These are phyloP conservation scores for Caranx ignobilis DNA, from an alignment of 2,113 vertebrate species.

Conservation along the genomic window DNA sequence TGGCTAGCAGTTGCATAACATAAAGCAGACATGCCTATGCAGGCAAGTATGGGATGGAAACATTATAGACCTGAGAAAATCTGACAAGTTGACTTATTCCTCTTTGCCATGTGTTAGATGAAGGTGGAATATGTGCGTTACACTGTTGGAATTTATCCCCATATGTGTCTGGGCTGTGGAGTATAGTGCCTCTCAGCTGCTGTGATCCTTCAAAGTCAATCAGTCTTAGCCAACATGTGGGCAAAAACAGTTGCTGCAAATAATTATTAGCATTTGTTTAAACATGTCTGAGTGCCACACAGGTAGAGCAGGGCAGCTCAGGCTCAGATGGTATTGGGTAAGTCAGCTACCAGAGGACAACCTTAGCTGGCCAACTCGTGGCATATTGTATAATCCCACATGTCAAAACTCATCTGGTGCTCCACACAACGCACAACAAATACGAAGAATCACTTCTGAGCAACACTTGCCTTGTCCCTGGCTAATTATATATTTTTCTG, in stretches of 20 bases:
- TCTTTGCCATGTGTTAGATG: slow-evolving; percentile 59
- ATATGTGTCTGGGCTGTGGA: slow-evolving; percentile 44
- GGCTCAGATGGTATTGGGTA: not conserved
- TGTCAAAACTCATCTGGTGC: slow-evolving; percentile 18
- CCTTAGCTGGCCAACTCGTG: not conserved
- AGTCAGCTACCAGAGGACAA: not conserved
- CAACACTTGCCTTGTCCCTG: not conserved
- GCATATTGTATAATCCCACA: not conserved
- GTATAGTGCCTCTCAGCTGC: slow-evolving; percentile 36
- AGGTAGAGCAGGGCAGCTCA: not conserved
- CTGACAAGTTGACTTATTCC: slow-evolving; percentile 50
- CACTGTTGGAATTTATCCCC: slow-evolving; percentile 60
- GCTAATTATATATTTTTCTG: not conserved
- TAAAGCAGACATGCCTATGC: slow-evolving; percentile 46
- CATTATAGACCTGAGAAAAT: slow-evolving; percentile 41
- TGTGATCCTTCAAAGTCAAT: slow-evolving; percentile 42
- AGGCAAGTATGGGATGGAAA: slow-evolving; percentile 50
- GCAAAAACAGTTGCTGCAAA: slow-evolving; percentile 12
- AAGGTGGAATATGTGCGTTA: slow-evolving; percentile 72
- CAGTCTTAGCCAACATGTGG: not conserved
- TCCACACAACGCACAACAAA: slow-evolving; percentile 5
- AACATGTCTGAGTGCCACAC: slow-evolving; percentile 12
- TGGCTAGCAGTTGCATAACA: slow-evolving; percentile 26
- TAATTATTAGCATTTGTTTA: slow-evolving; percentile 48
- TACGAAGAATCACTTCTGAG: slow-evolving; percentile 16